Conservation (phyloP, 2,113 vertebrate species). For the Tamias sibiricus region DNA sequence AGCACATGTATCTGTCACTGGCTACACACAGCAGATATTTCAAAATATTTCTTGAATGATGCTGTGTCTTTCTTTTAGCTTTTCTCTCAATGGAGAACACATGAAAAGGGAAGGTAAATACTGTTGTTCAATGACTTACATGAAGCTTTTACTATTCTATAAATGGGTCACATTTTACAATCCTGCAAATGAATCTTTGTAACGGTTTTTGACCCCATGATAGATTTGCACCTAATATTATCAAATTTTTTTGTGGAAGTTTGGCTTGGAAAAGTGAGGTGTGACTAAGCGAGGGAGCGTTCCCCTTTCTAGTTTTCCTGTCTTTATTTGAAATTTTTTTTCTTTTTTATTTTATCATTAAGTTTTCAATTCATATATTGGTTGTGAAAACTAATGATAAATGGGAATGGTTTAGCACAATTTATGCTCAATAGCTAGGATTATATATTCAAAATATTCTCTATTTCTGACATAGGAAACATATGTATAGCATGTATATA, state of each 20-base stretch:
- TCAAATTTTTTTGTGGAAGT: neutral
- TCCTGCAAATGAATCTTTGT: neutral
- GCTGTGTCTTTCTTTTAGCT: neutral
- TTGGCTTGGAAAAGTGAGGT: neutral
- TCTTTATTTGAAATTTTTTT: neutral
- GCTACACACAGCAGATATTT: neutral
- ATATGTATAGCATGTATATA: neutral
- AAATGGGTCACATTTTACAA: neutral
- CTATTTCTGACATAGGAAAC: neutral
- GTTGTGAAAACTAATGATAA: neutral
- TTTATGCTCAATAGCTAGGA: neutral
- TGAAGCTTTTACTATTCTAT: conserved; percentile 1
- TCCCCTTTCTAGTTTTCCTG: neutral
- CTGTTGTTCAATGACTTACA: neutral
- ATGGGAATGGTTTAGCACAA: neutral
- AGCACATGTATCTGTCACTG: neutral
- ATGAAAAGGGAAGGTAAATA: neutral
- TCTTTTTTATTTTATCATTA: neutral
- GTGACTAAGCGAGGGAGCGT: neutral
- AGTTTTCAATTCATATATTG: neutral
- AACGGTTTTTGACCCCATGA: neutral
- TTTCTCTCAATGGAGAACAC: neutral
- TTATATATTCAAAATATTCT: neutral
- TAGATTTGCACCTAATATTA: conserved; percentile 18
- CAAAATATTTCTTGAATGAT: conserved; percentile 7